Evolutionary conservation across 2,113 vertebrate species (phyloP).

Genomic region (Bubo blakistoni): DNA sequence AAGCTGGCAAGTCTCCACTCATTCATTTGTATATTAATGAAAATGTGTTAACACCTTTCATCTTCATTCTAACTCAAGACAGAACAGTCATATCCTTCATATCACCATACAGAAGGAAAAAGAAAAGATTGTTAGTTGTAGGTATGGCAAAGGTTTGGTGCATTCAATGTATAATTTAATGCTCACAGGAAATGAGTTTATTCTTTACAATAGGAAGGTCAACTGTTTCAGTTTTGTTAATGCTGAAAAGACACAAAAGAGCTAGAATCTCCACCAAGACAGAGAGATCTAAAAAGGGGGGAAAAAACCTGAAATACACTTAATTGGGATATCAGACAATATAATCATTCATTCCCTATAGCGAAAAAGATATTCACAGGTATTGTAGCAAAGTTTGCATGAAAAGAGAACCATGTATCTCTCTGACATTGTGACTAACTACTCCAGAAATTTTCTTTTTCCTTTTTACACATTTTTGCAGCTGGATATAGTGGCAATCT

Average conservation of each 20-base stretch:
- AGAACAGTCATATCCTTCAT: background rate
- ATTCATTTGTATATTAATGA: conserved; percentile 2
- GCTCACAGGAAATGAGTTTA: background rate
- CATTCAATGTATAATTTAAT: conserved; percentile 25
- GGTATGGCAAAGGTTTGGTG: conserved; percentile 2
- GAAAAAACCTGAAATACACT: background rate
- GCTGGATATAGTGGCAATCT: background rate
- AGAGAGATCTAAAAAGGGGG: background rate
- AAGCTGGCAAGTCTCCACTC: background rate
- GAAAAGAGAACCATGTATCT: background rate
- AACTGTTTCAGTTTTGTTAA: background rate
- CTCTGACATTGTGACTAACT: background rate
- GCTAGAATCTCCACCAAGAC: background rate
- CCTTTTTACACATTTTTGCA: background rate
- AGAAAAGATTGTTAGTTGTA: background rate
- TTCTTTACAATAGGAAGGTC: background rate
- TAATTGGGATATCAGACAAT: background rate
- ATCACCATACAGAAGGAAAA: background rate
- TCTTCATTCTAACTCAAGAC: background rate
- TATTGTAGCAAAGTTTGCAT: background rate
- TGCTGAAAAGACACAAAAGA: background rate
- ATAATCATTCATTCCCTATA: background rate
- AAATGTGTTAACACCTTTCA: conserved; percentile 12
- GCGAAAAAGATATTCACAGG: background rate
- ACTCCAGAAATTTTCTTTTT: background rate